Percentiles rank a stretch among this genome's conserved stretches.
Conservation (phyloP, 2,797 vertebrate species). For the Pseudomugil gertrudae region DNA sequence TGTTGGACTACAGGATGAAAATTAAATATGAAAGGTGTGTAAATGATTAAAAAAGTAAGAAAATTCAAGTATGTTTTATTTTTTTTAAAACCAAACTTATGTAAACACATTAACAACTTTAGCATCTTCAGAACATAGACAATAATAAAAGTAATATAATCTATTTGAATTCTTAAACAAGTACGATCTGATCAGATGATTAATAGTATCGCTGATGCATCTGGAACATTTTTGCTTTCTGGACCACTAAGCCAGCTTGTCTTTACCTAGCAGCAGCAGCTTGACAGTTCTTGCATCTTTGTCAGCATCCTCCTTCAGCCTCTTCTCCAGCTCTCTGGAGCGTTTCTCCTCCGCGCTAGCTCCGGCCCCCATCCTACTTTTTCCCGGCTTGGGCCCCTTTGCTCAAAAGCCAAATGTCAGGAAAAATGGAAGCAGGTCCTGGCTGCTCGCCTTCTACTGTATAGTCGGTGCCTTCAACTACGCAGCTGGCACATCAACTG, state of each 20-base stretch:
- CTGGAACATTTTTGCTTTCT: neutral
- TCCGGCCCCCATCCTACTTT: constrained; percentile 90
- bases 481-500: constrained; percentile 60
- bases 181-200: constrained; percentile 2
- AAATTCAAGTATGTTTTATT: neutral
- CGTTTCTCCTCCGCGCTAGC: constrained; percentile 96
- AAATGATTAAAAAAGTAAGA: neutral
- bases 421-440: constrained; percentile 66
- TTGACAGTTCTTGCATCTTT: constrained; percentile 96
- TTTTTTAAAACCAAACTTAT: neutral
- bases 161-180: constrained; percentile 10
- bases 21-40: neutral
- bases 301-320: constrained; percentile 95
- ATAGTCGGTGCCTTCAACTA: constrained; percentile 47
- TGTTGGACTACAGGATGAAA: neutral
- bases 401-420: constrained; percentile 57
- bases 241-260: constrained; percentile 8
- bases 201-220: constrained; percentile 11
- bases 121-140: neutral
- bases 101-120: neutral
- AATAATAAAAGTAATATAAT: constrained; percentile 10
- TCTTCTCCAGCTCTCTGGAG: constrained; percentile 96
- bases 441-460: constrained; percentile 55
- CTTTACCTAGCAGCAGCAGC: constrained; percentile 95
- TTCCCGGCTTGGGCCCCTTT: constrained; percentile 57